These are phyloP conservation scores for Rhipidura dahli DNA, from an alignment of 2,113 vertebrate genomes.

Conservation along the genomic window DNA sequence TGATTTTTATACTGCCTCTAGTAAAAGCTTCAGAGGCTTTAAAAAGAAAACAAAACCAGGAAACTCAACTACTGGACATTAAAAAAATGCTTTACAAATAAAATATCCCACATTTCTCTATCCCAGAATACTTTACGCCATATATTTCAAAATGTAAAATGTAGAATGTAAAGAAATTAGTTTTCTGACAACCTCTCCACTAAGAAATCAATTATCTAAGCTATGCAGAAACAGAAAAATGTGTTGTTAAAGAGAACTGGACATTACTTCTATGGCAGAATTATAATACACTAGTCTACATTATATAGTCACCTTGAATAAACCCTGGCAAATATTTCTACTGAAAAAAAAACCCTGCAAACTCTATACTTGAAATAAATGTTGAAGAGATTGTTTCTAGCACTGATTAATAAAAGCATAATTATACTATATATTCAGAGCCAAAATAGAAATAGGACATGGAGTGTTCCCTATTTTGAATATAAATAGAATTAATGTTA, in stretches of 20 bases:
- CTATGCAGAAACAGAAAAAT: background rate
- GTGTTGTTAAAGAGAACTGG: background rate
- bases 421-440: slow-evolving; percentile 41
- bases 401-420: slow-evolving; percentile 54
- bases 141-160: background rate
- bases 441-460: slow-evolving; percentile 33
- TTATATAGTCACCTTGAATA: background rate
- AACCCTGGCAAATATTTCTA: background rate
- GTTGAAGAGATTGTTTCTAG: slow-evolving; percentile 21
- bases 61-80: background rate
- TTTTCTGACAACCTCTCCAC: background rate
- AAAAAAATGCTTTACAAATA: background rate
- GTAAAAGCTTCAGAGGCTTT: background rate
- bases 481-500: slow-evolving; percentile 20
- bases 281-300: background rate
- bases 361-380: background rate
- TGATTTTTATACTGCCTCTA: background rate
- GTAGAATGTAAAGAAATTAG: background rate
- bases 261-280: background rate
- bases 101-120: background rate
- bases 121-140: background rate
- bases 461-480: background rate
- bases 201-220: background rate
- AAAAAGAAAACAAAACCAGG: background rate
- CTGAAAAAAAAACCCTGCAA: background rate